phyloP scores from a whole-genome alignment of 2,113 vertebrate species.

The Xiphias gladius region DNA sequence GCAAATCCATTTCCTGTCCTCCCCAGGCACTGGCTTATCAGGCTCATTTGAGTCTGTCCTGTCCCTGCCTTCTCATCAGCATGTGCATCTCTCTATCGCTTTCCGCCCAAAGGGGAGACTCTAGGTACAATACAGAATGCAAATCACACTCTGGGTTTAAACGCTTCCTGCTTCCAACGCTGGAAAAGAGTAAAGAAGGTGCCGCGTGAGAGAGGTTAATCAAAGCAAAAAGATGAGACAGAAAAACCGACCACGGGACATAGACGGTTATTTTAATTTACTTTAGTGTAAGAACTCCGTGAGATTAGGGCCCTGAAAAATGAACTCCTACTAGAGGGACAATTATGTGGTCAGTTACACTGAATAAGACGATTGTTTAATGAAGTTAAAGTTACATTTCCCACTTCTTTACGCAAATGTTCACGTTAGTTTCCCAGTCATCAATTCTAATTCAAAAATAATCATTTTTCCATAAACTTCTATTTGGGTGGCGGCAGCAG shows the following conservation, averaged over 20 bases:
- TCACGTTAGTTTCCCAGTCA: background rate
- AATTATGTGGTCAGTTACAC: constrained; percentile 34
- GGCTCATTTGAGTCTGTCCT: constrained; percentile 85
- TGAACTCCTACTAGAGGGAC: constrained; percentile 4
- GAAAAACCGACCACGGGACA: constrained; percentile 7
- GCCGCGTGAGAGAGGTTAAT: constrained; percentile 46
- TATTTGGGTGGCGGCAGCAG: background rate
- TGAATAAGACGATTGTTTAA: constrained; percentile 33
- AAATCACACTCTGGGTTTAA: constrained; percentile 59
- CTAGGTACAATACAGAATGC: constrained; percentile 58
- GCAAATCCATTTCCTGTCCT: constrained; percentile 85
- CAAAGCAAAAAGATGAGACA: constrained; percentile 48
- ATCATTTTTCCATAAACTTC: no score
- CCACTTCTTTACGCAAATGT: no score
- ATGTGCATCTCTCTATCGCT: constrained; percentile 76
- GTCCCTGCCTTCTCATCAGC: constrained; percentile 78
- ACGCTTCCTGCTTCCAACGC: constrained; percentile 38
- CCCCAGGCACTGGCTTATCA: constrained; percentile 77
- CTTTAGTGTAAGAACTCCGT: constrained; percentile 21
- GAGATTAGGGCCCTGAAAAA: background rate
- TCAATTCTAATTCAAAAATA: background rate
- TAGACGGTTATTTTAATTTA: constrained; percentile 40
- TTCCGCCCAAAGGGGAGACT: constrained; percentile 64
- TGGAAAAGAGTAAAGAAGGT: constrained; percentile 21
- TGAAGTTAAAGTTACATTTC: constrained; percentile 13